Percentiles rank a stretch among this genome's conserved stretches.
Conservation (phyloP, 2,888 invertebrate species). For the Octodonta nipae region DNA sequence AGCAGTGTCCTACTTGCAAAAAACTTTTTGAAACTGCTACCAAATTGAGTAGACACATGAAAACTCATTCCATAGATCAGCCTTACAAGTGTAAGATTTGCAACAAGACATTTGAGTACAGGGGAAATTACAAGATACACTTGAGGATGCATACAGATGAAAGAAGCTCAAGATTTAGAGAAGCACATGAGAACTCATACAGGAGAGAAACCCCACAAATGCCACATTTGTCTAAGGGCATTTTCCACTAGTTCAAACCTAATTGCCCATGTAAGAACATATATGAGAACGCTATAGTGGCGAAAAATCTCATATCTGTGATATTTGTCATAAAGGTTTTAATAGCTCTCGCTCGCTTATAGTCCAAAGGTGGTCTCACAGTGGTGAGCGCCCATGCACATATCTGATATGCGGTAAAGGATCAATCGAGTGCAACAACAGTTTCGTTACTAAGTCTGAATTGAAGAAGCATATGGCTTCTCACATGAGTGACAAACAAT, state of each 20-base stretch:
- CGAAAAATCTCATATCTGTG: slow-evolving; percentile 36
- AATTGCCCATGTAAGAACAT: slow-evolving; percentile 35
- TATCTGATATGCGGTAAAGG: no score
- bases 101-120: slow-evolving; percentile 35
- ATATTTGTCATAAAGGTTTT: slow-evolving; percentile 36
- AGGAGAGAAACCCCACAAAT: slow-evolving; percentile 37
- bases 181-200: slow-evolving; percentile 39
- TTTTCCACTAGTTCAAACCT: slow-evolving; percentile 39
- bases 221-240: slow-evolving; percentile 34
- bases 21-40: slow-evolving; percentile 31
- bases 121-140: slow-evolving; percentile 36
- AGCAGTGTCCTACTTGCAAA: slow-evolving; percentile 31
- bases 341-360: slow-evolving; percentile 36
- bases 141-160: slow-evolving; percentile 34
- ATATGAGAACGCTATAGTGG: no score
- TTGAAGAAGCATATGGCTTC: slow-evolving; percentile 33
- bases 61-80: slow-evolving; percentile 33
- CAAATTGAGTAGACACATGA: slow-evolving; percentile 35
- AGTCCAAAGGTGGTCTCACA: slow-evolving; percentile 37
- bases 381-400: slow-evolving; percentile 37
- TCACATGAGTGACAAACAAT: slow-evolving; percentile 17
- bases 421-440: slow-evolving; percentile 4
- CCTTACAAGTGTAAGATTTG: slow-evolving; percentile 36
- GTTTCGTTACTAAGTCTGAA: slow-evolving; percentile 34
- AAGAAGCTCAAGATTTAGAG: slow-evolving; percentile 36